Conservation (phyloP, 1,140 invertebrate species). For the Ceratoteleas bidentatus region DNA sequence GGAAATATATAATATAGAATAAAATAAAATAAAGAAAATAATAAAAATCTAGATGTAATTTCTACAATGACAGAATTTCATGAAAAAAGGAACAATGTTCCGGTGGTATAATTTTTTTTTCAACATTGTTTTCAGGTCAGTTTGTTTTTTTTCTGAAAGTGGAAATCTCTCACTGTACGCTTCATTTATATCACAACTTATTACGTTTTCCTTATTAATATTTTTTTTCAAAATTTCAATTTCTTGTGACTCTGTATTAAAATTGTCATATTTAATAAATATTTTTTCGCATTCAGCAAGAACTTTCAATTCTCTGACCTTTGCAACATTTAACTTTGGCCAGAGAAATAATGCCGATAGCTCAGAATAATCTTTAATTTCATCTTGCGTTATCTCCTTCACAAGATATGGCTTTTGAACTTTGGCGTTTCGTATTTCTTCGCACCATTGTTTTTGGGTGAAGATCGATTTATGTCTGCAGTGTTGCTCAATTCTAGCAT, state of each 20-base stretch:
- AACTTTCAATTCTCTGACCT: neutral
- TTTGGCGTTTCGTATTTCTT: constrained; percentile 10
- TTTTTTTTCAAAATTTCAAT: neutral
- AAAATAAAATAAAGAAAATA: too few relatives aligned
- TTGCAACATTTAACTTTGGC: neutral
- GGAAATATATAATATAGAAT: too few relatives aligned
- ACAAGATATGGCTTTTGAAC: neutral
- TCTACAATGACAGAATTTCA: neutral
- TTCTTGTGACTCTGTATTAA: neutral
- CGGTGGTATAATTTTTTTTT: constrained; percentile 3
- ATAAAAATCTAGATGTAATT: too few relatives aligned
- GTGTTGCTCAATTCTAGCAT: constrained; percentile 12
- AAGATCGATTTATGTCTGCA: constrained; percentile 14
- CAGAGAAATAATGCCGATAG: neutral
- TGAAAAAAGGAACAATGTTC: neutral
- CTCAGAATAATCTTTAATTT: constrained; percentile 1
- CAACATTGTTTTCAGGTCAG: constrained; percentile 6
- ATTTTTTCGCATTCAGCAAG: neutral
- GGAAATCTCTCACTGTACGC: neutral
- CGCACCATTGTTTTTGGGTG: constrained; percentile 16
- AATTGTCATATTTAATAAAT: constrained; percentile 1
- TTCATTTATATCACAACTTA: neutral
- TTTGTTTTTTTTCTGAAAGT: neutral
- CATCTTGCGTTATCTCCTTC: neutral
- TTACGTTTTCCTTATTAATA: neutral